Conservation (phyloP, 1,140 invertebrate genomes). For the Sitophilus oryzae region DNA sequence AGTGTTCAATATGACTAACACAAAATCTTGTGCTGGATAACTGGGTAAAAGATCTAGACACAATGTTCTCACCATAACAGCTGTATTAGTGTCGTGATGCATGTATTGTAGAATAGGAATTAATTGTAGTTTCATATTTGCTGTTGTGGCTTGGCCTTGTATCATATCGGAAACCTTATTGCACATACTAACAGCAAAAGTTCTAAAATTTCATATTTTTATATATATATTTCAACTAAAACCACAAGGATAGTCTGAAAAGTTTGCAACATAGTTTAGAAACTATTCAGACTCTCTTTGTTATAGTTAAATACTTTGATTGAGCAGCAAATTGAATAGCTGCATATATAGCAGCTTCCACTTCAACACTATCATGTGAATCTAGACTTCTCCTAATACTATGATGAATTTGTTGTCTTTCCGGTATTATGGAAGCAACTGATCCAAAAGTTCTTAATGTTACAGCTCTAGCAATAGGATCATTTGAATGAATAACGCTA, state of each 20-base stretch:
- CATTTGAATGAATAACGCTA: conserved; percentile 93
- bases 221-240: conserved; percentile 4
- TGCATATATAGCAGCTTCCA: conserved; percentile 93
- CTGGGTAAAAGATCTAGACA: conserved; percentile 75
- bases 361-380: conserved; percentile 91
- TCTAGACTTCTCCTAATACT: conserved; percentile 86
- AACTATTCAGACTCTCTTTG: neutral
- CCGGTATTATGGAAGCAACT: conserved; percentile 86
- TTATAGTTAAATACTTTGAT: conserved; percentile 62
- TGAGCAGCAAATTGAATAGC: conserved; percentile 88
- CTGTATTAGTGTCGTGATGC: conserved; percentile 84
- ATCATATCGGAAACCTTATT: conserved; percentile 95
- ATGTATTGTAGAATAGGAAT: conserved; percentile 90
- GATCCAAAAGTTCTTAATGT: conserved; percentile 86
- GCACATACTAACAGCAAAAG: conserved; percentile 94
- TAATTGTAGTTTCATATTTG: conserved; percentile 84
- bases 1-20: conserved; percentile 78
- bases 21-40: conserved; percentile 85
- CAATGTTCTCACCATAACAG: conserved; percentile 72
- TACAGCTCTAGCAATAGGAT: conserved; percentile 87
- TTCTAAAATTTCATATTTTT: conserved; percentile 61
- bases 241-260: neutral
- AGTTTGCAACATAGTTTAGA: neutral
- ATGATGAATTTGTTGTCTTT: conserved; percentile 92
- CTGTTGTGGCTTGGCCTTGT: conserved; percentile 81